Evolutionary conservation across 1,140 invertebrate species (phyloP).

Genomic region (Harlomillsia oculata): DNA sequence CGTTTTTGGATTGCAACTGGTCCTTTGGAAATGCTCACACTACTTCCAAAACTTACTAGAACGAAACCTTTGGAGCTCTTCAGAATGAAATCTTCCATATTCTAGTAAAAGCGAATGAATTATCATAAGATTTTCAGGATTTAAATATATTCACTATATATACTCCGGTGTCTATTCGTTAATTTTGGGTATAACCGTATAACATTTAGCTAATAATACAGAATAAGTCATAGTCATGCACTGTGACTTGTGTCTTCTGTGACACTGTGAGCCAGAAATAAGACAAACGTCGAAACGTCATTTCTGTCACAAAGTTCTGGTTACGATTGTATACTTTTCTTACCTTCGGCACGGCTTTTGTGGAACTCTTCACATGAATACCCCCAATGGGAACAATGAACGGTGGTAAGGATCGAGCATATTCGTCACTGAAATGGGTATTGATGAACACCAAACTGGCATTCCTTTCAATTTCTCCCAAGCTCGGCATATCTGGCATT

Average conservation of each 20-base stretch:
- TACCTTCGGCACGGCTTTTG: slow-evolving; percentile 1
- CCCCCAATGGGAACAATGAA: slow-evolving; percentile 16
- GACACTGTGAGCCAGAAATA: too few relatives aligned
- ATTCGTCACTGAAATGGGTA: slow-evolving; percentile 12
- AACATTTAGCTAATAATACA: too few relatives aligned
- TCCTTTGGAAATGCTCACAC: slow-evolving; percentile 1
- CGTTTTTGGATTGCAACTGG: slow-evolving; percentile 1
- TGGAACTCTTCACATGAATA: slow-evolving; percentile 9
- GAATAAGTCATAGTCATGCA: too few relatives aligned
- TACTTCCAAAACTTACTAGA: slow-evolving; percentile 26
- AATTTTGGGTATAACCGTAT: neutral
- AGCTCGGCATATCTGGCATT: slow-evolving; percentile 1
- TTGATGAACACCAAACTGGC: slow-evolving; percentile 10
- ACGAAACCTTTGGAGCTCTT: slow-evolving; percentile 17
- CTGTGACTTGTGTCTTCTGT: too few relatives aligned
- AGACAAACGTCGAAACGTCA: too few relatives aligned
- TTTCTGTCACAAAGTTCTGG: neutral
- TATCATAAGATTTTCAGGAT: neutral
- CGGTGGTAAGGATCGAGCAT: slow-evolving; percentile 8
- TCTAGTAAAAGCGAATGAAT: neutral
- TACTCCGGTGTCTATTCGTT: neutral
- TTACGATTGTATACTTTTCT: neutral
- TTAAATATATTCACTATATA: neutral
- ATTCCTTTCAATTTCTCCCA: neutral
- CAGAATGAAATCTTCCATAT: slow-evolving; percentile 4